phyloP scores from a whole-genome alignment of 2,797 vertebrate species.

The Enteromius viviparus region DNA sequence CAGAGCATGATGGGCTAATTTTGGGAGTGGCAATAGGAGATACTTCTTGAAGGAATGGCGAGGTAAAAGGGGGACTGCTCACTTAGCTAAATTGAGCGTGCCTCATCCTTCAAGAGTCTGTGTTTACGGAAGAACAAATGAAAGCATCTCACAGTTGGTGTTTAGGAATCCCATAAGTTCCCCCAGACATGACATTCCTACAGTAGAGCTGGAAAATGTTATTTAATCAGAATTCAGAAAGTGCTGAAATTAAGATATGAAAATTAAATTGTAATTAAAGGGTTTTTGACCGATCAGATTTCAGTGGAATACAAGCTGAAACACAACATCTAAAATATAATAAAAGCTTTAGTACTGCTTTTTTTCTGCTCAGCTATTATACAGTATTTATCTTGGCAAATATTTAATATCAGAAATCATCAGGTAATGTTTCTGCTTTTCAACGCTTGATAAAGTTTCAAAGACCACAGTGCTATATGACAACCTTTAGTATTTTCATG shows the following conservation, averaged over 20 bases:
- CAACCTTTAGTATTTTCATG: background rate
- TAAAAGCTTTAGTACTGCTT: background rate
- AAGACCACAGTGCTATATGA: conserved; percentile 5
- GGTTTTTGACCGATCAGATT: background rate
- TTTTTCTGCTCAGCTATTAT: background rate
- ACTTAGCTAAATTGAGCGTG: conserved; percentile 76
- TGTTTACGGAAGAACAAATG: conserved; percentile 67
- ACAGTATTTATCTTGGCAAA: background rate
- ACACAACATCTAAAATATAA: background rate
- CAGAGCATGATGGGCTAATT: conserved; percentile 37
- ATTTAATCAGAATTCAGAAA: conserved; percentile 34
- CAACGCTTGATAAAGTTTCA: conserved; percentile 33
- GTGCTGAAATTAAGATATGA: conserved; percentile 42
- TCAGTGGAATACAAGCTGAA: conserved; percentile 12
- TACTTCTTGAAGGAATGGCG: conserved; percentile 45
- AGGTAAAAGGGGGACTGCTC: conserved; percentile 58
- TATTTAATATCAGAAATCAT: conserved; percentile 6
- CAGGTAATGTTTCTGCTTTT: conserved; percentile 20
- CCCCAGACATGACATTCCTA: conserved; percentile 64
- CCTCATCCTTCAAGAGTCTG: conserved; percentile 73
- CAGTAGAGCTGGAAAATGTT: conserved; percentile 57
- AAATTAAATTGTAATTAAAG: conserved; percentile 9
- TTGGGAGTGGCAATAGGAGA: conserved; percentile 47
- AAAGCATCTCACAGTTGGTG: conserved; percentile 60
- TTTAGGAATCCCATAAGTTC: conserved; percentile 52